Evolutionary conservation across 2,113 vertebrate species (phyloP), one percentile per base, ranked within the genome.

Genomic region (Pelobates fuscus): DNA sequence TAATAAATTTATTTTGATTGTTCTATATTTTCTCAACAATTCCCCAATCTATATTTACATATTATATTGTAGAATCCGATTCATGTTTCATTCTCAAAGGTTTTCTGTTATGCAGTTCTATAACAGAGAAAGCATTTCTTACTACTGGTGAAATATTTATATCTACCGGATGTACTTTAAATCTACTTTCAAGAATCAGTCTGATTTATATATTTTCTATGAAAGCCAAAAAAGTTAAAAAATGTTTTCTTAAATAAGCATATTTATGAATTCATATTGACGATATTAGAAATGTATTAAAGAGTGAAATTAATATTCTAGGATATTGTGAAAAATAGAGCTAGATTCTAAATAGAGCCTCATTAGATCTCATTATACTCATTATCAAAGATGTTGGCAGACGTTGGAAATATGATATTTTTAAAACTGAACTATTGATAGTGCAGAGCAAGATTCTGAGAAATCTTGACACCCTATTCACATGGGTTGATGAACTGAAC

Each of bases 361-460:
- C 10, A 23, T 68, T 21, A 54, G 23, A 54, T 68, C 29, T 68
- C 52, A 68, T 30, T 68, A 68, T 21, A 54, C 18, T 54, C 29
- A 68, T 68, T 68, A 68, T 32, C 25, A 8, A 55, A 27, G 14
- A 68, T 32, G 46, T 27, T 68, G 66, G 27, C 11, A 68, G 21
- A 68, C 54, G 29, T 67, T 14, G 18, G 44, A 52, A 52, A 67
- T 11, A 5, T 21, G 24, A 67, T 49, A 44, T 26, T n/a, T 46
- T 67, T 23, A 67, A 67, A 25, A 55, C 17, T 46, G 46, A 68
- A 30, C 66, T 68, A 68, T 68, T 55, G 46, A 68, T 68, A 68
- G 66, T 12, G 21, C 46, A 68, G 66, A 20, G 21, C 46, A 68
- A 44, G 64, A 37, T 37, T 5, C 32, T 6, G 32, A 6, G 32